Percentiles rank a stretch among this genome's conserved stretches.
Conservation (phyloP, 2,888 invertebrate species). For the Slavum lentiscoides region DNA sequence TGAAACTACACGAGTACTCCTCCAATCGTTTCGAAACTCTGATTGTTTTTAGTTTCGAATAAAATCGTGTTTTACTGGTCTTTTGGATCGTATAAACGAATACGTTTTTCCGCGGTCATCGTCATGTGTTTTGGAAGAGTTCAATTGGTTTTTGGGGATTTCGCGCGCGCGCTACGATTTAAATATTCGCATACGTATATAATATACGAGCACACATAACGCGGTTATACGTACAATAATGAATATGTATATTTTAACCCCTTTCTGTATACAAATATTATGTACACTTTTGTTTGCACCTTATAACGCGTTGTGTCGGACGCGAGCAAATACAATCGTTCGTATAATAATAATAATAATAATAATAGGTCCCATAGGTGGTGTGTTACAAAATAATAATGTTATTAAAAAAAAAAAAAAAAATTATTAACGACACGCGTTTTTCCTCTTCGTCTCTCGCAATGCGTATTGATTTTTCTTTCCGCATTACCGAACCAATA, state of each 20-base stretch:
- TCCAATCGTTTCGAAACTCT: neutral
- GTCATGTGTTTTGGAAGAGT: neutral
- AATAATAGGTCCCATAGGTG: neutral
- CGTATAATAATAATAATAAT: neutral
- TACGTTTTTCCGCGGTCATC: neutral
- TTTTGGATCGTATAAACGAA: neutral
- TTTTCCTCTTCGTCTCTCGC: neutral
- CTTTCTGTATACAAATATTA: neutral
- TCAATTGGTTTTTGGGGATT: neutral
- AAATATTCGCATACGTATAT: no score
- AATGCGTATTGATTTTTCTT: conserved; percentile 38
- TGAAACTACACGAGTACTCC: neutral
- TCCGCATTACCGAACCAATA: neutral
- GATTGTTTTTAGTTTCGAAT: neutral
- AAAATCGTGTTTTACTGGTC: neutral
- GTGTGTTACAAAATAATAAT: neutral
- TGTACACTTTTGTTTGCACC: neutral
- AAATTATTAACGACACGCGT: conserved; percentile 14
- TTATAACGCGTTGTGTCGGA: neutral
- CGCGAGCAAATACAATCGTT: conserved; percentile 2
- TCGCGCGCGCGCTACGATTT: neutral
- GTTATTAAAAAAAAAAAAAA: neutral
- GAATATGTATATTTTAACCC: neutral
- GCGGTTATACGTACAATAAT: no score
- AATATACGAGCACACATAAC: no score